phyloP scores from a whole-genome alignment of 2,888 invertebrate genomes.

The Oligia fasciuncula region DNA sequence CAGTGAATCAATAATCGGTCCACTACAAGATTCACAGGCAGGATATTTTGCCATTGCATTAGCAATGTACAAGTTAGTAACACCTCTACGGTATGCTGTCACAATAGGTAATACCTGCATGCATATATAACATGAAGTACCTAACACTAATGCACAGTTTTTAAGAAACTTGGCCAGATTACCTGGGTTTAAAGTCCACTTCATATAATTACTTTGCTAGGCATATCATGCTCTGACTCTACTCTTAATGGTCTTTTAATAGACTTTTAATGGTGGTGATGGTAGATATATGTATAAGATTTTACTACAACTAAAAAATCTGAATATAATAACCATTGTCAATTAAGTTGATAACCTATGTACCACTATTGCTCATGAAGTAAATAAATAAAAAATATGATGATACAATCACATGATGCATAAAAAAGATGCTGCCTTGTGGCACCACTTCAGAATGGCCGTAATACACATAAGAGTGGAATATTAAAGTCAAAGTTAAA shows the following conservation, averaged over 20 bases:
- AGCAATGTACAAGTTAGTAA: constrained; percentile 97
- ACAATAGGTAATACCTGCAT: constrained; percentile 92
- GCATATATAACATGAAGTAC: background rate
- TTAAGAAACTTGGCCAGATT: constrained; percentile 20
- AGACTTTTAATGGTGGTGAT: too few species aligned
- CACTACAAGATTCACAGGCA: constrained; percentile 94
- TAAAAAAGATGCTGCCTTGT: background rate
- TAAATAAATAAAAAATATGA: background rate
- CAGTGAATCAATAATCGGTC: constrained; percentile 94
- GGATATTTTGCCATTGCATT: constrained; percentile 97
- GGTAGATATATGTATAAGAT: background rate
- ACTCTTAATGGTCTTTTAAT: too few species aligned
- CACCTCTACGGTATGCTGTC: constrained; percentile 97
- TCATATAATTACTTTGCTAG: background rate
- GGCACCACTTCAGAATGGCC: background rate
- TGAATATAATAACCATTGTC: background rate
- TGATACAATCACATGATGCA: background rate
- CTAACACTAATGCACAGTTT: background rate
- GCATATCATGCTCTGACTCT: background rate
- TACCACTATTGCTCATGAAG: background rate
- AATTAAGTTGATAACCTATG: background rate
- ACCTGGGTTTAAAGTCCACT: constrained; percentile 37
- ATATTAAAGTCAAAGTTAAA: background rate
- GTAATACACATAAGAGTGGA: too few species aligned
- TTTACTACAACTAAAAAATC: background rate